These are phyloP conservation scores for Ancistrus triradiatus DNA, from an alignment of 2,113 vertebrate genomes.

Conservation along the genomic window DNA sequence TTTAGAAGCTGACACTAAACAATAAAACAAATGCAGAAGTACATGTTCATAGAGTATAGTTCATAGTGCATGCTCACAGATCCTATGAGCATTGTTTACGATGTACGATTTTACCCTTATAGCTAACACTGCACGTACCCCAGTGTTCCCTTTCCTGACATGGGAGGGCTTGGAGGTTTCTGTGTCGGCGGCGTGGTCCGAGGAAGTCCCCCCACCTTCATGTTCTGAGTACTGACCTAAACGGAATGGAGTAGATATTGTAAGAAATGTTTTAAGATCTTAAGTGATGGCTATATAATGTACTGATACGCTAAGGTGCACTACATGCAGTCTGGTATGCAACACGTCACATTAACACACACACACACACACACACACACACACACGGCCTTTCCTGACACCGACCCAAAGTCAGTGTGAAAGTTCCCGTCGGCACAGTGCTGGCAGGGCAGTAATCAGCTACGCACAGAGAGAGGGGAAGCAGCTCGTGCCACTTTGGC, in stretches of 20 bases:
- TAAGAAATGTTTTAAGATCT: too few species aligned
- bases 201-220: conserved; percentile 86
- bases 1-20: too few species aligned
- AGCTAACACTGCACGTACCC: conserved; percentile 75
- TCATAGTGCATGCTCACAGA: too few species aligned
- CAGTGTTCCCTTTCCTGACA: conserved; percentile 85
- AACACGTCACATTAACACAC: background rate
- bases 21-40: too few species aligned
- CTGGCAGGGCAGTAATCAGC: conserved; percentile 22
- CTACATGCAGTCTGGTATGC: background rate
- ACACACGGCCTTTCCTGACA: conserved; percentile 1
- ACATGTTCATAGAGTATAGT: too few species aligned
- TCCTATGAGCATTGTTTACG: background rate
- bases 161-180: conserved; percentile 90
- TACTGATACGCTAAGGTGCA: background rate
- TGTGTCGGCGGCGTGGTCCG: conserved; percentile 87
- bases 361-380: background rate
- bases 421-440: conserved; percentile 11
- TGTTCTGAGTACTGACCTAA: conserved; percentile 87
- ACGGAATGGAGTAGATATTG: conserved; percentile 13
- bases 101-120: background rate
- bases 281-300: background rate
- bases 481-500: conserved; percentile 25
- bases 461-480: conserved; percentile 24
- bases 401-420: conserved; percentile 18